Evolutionary conservation across 2,888 invertebrate genomes (phyloP).

Genomic region (Tanypteryx hageni): DNA sequence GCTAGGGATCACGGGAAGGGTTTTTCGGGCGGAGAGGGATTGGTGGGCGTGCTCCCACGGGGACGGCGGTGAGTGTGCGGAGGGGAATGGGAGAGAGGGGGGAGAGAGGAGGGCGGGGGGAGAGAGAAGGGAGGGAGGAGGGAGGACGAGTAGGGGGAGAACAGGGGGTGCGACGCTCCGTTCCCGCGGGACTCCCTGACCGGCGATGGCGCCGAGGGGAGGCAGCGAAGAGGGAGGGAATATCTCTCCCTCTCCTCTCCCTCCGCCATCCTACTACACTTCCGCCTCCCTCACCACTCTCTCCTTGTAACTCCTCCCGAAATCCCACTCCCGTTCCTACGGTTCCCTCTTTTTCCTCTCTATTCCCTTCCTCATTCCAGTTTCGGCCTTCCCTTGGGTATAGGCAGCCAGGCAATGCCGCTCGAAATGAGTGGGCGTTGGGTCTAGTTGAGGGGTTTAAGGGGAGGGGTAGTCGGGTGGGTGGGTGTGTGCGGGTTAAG

Average conservation of each 20-base stretch:
- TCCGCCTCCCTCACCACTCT: not conserved
- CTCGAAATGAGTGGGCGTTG: constrained; percentile 38
- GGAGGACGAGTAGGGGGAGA: not conserved
- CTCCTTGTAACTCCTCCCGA: not conserved
- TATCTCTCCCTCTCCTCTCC: not conserved
- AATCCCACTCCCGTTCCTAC: not conserved
- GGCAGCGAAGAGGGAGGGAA: not conserved
- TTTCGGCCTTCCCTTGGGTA: constrained; percentile 11
- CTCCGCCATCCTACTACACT: not conserved
- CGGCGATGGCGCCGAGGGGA: constrained; percentile 31
- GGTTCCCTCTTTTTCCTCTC: not conserved
- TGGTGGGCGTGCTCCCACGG: not conserved
- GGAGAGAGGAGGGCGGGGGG: not conserved
- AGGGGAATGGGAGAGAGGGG: not conserved
- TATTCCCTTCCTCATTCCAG: not conserved
- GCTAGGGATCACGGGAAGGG: constrained; percentile 58
- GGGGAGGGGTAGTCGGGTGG: not conserved
- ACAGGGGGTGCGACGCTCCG: constrained; percentile 27
- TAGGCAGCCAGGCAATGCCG: constrained; percentile 7
- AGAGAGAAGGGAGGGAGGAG: not conserved
- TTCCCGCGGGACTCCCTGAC: constrained; percentile 56
- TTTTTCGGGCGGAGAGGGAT: constrained; percentile 55
- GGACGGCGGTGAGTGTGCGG: not conserved
- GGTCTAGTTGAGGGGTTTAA: not conserved
- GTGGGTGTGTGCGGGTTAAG: no score